Base-by-base conservation (phyloP, 2,888 invertebrate species). In the Zonitis immaculata region DNA sequence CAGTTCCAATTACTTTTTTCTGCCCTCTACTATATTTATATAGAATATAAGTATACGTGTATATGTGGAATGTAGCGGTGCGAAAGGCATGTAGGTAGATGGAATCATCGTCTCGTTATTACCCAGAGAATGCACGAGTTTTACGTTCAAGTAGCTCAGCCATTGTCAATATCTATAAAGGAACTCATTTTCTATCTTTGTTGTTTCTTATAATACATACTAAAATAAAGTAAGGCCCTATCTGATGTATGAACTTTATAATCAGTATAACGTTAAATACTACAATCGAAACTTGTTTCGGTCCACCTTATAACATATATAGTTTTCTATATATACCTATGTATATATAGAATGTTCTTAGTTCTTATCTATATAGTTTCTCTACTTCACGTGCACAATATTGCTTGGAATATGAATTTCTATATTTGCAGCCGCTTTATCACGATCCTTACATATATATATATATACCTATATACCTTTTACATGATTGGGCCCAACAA, bases 131-230 rank as follows among this genome's bases (percentile, higher is more conserved):
- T 69, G 65, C 68, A 66, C 67, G 65, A 69, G 66, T 69, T 68
- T n/a, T 60, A 63, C 66, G 64, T 64, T 64, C 57, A 64, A 61
- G 65, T 68, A 67, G 64, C 63, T 57, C 60, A 56, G 54, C 57
- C 58, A 62, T 64, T 68, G 70, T 70, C 69, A 68, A 68, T 68
- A 68, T 63, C 66, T 62, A 56, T 60, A 61, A 60, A 62, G 61
- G 62, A 64, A 66, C 60, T 64, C 18, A 35, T 14, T 30, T 12
- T 49, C 8, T 39, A 3, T 39, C 20, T 39, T 6, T 39, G 0
- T 39, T 39, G 6, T 20, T 16, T 39, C 11, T 28, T 39, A 7
- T 26, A 26, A 20, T n/a, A 39, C 20, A 54, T 56, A 54, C 59
- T 63, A 61, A 65, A 64, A 64, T 64, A 65, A 65, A 58, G 57